Evolutionary conservation across 2,797 vertebrate genomes (phyloP), one percentile per base, ranked within the genome.

Genomic region (Sciurus vulgaris): DNA sequence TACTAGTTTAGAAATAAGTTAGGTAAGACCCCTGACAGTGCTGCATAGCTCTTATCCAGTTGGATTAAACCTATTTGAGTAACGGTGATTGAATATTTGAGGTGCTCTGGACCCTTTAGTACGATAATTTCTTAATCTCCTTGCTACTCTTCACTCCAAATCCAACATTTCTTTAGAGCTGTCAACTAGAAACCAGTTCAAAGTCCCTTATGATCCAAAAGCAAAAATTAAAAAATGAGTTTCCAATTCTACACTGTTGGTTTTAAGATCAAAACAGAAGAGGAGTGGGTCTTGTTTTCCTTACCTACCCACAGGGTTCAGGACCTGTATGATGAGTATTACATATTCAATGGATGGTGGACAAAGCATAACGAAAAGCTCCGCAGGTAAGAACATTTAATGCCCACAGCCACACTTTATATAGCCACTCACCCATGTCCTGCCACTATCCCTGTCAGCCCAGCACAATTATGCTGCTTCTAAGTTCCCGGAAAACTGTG

Each of bases 1-100:
- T 73, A 54, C 15, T 76, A 69, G 49, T 76, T 84, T 91, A 63
- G 41, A 92, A 90, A 86, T 63, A 79, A 86, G 38, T 76, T 47
- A 90, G 14, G 47, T 24, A 56, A 96, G 86, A 65, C 8, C 49
- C 38, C 51, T 85, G 49, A 30, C 63, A 85, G 20, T 41, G 51
- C 38, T 44, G 35, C 10, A 72, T 1, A 73, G 44, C 59, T 69
- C 47, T 41, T 69, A 49, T 17, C 51, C 38, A 79, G n/a, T n/a
- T 61, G 51, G 28, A 77, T 26, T 72, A 93, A 67, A 61, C 13
- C 51, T 72, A 24, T 54, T 0, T 22, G 18, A 54, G 15, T 13
- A 26, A 24, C 20, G 63, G 35, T 18, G 15, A 30, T 17, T 86
- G 54, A 76, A 11, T 41, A 86, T 86, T 63, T 24, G 35, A 94